Evolutionary conservation across 2,113 vertebrate species (phyloP), one percentile per base, ranked within the genome.

Genomic region (Camelus bactrianus): DNA sequence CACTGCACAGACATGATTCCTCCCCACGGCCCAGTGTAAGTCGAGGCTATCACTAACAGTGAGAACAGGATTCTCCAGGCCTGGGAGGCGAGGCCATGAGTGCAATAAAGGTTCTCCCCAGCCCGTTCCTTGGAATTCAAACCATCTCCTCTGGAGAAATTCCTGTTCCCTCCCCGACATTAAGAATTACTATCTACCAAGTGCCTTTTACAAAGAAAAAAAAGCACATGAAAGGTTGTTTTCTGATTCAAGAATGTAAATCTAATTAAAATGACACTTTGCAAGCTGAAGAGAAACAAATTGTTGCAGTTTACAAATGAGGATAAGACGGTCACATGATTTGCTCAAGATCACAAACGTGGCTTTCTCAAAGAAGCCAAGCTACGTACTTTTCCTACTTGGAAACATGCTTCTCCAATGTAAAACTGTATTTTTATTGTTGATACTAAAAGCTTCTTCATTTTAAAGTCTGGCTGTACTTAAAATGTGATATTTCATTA

Each of bases 401-500:
- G 24, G 13, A 93, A 87, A 88, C 17, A 58, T 10, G 65, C 54
- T 56, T 85, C 30, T 89, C 17, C 38, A 72, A n/a, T 13, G 13
- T 69, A 90, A 87, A 6, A 70, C 24, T 84, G 32, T n/a, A 32
- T 87, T 79, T 93, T 84, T 70, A 92, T 46, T 70, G 65, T 6
- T 58, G 15, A 62, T 73, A 30, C 46, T 79, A 94, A 87, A 69
- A 56, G 24, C 5, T 12, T 86, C 19, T 42, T 90, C 32, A 83
- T 80, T 82, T 83, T 91, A 87, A 86, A 89, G 42, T 8, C 16
- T 92, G 8, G 28, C 5, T 92, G 2, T 92, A 72, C 76, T 77
- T 77, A 77, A 85, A 90, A 77, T n/a, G 56, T 9, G 86, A 60
- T 50, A 79, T 65, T 81, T 94, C 35, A 73, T 69, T 83, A 42